A percentile compares a stretch with the other conserved stretches of the same genome.
These are phyloP conservation scores for Sphenopsis melanotis DNA, from an alignment of 2,797 vertebrate species.

Conservation along the genomic window DNA sequence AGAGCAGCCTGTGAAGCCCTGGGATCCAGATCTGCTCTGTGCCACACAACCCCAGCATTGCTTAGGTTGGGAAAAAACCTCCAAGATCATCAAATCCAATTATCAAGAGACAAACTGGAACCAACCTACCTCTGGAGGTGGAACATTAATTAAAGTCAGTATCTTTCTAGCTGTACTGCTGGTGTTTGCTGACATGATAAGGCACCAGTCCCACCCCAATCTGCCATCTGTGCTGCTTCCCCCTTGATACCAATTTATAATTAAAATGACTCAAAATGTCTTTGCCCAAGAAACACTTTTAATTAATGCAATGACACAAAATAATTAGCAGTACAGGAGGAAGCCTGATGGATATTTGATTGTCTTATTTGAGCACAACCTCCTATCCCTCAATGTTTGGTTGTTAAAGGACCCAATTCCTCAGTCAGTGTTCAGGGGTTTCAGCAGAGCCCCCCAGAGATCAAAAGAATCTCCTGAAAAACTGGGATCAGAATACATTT, in stretches of 20 bases:
- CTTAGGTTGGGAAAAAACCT: background rate
- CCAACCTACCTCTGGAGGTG: background rate
- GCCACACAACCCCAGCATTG: background rate
- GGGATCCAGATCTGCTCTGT: background rate
- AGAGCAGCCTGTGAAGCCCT: background rate
- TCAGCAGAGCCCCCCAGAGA: background rate
- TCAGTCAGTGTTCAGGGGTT: background rate
- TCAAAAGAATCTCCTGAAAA: background rate
- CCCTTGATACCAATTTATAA: constrained; percentile 1
- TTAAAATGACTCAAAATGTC: constrained; percentile 9
- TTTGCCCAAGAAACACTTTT: constrained; percentile 19
- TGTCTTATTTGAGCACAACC: background rate
- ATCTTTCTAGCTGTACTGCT: background rate
- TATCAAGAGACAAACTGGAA: background rate
- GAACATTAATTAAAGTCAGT: background rate
- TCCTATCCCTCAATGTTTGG: background rate
- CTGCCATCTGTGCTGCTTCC: constrained; percentile 22
- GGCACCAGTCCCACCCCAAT: background rate
- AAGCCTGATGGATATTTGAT: background rate
- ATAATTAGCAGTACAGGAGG: background rate
- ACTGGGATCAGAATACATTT: background rate
- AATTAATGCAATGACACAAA: constrained; percentile 13
- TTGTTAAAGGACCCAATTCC: background rate
- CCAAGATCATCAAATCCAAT: background rate
- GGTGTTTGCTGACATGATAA: background rate